Base-by-base conservation (phyloP, 2,888 invertebrate genomes). In the Melieria omissa region DNA sequence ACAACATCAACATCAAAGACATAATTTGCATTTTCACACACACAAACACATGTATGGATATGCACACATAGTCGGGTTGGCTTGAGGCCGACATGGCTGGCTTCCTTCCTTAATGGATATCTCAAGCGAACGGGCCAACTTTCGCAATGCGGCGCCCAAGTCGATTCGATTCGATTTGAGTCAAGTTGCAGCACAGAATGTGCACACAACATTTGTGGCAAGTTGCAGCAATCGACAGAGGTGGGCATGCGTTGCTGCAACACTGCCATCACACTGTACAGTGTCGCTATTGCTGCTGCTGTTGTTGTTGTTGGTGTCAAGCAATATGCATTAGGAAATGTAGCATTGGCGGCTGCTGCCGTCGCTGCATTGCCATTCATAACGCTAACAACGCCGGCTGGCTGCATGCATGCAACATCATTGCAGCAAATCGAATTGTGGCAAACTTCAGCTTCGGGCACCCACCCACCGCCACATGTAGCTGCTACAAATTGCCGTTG, bases 401-500 rank as follows among this genome's bases (percentile, higher is more conserved):
- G 14, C 45, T 12, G 2, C 16, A 41, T 14, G 16, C 29, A 29
- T 57, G 41, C 8, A 57, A 3, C 41, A 57, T 57, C 16, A 60
- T 42, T 14, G 44, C 10, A 14, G 44, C n/a, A 10, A 3, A 10
- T 41, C 4, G 42, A 60, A 44, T 60, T 42, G n/a, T 10, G 29
- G 29, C 29, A 29, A 29, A 3, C 29, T 29, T 29, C 29, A 1
- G 29, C 29, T 29, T 29, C 41, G 41, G 29, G 55, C 29, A 29
- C 14, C 65, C 55, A 65, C 55, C 55, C 54, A 55, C 46, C 46
- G 12, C 44, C 57, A 57, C 29, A 29, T 29, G 57, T 66, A 57
- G 47, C 66, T 14, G 57, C 42, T 58, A 66, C 58, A 58, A 66
- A 66, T 66, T 66, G 57, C 54, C 46, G 57, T 66, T 58, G 57